Percentiles rank a stretch among this genome's conserved stretches.
Conservation (phyloP, 2,888 invertebrate species). For the Fragum whitleyi region DNA sequence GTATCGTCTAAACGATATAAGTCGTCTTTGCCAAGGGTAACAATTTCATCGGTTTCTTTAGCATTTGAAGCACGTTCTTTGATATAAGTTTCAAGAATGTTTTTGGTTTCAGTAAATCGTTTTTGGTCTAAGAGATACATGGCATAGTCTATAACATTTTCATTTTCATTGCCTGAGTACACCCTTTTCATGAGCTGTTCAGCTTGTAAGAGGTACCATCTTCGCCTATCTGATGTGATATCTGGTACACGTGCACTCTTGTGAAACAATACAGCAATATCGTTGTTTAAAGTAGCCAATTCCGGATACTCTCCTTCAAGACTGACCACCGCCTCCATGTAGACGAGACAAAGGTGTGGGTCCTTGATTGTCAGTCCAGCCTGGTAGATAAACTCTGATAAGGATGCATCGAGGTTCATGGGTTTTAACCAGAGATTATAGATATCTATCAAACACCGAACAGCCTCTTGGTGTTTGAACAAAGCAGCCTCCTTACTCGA, state of each 20-base stretch:
- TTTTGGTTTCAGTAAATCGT: slow-evolving; percentile 12
- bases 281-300: neutral
- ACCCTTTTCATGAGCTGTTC: slow-evolving; percentile 26
- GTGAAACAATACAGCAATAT: slow-evolving; percentile 38
- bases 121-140: slow-evolving; percentile 28
- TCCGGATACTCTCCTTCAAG: slow-evolving; percentile 36
- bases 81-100: neutral
- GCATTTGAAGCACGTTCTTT: neutral
- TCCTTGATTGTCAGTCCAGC: slow-evolving; percentile 28
- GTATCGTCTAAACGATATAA: slow-evolving; percentile 21
- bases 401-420: slow-evolving; percentile 29
- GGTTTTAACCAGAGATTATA: slow-evolving; percentile 32
- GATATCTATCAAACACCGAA: slow-evolving; percentile 31
- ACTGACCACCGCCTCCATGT: slow-evolving; percentile 29
- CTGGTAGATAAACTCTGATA: slow-evolving; percentile 34
- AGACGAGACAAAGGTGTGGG: slow-evolving; percentile 4
- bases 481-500: slow-evolving; percentile 3
- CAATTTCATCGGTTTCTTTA: neutral
- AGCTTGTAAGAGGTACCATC: neutral
- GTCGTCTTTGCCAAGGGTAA: slow-evolving; percentile 8
- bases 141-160: slow-evolving; percentile 31
- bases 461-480: slow-evolving; percentile 33
- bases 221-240: neutral
- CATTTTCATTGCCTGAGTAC: slow-evolving; percentile 14
- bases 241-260: slow-evolving; percentile 1